Evolutionary conservation across 2,888 invertebrate genomes (phyloP).

Genomic region (Drosophila histrio): DNA sequence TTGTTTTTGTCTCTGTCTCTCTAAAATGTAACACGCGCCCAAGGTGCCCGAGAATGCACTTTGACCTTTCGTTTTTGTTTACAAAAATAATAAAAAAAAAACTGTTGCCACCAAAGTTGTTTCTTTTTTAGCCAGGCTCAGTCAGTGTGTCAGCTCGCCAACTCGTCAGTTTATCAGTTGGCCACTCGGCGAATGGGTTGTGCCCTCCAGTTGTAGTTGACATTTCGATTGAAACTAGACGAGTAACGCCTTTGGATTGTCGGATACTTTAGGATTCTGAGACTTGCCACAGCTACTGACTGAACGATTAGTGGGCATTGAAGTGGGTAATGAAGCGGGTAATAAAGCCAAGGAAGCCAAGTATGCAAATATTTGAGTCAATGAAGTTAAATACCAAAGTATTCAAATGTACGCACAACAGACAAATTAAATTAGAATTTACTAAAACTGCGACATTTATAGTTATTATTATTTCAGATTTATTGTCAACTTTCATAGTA

Average conservation of each 20-base stretch:
- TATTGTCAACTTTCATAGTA: too few relatives aligned
- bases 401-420: too few relatives aligned
- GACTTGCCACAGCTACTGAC: not conserved
- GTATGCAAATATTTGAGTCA: not conserved
- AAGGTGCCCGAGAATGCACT: conserved; percentile 9
- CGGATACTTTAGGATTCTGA: not conserved
- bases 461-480: too few relatives aligned
- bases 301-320: not conserved
- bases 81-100: not conserved
- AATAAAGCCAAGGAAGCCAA: not conserved
- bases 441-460: too few relatives aligned
- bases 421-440: too few relatives aligned
- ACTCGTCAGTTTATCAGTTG: conserved; percentile 6
- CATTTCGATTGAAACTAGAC: conserved; percentile 43
- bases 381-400: too few relatives aligned
- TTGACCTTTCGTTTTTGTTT: conserved; percentile 40
- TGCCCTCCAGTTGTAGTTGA: conserved; percentile 50
- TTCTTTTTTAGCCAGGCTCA: conserved; percentile 5
- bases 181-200: conserved; percentile 32
- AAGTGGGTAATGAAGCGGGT: conserved; percentile 3
- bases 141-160: conserved; percentile 7
- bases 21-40: conserved; percentile 20
- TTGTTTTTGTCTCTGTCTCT: not conserved
- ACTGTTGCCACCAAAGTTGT: conserved; percentile 25
- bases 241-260: conserved; percentile 24